Conservation (phyloP, 2,888 invertebrate species). For the Physocephala rufipes region DNA sequence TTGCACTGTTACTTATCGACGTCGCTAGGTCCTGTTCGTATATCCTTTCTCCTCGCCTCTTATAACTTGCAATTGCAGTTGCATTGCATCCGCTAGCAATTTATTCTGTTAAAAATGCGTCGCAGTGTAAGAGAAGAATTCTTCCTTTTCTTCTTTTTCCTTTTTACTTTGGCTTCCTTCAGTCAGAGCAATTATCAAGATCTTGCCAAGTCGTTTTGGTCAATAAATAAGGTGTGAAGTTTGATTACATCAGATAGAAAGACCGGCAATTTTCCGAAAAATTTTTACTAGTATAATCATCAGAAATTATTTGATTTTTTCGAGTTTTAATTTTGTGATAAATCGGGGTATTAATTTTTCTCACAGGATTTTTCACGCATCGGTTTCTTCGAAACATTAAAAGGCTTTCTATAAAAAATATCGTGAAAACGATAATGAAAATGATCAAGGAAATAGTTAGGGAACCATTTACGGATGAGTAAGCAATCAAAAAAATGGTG, state of each 20-base stretch:
- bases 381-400: background rate
- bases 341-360: background rate
- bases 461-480: too few species aligned
- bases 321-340: background rate
- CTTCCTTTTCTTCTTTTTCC: slow-evolving; percentile 19
- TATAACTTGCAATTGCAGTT: slow-evolving; percentile 33
- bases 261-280: background rate
- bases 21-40: slow-evolving; percentile 24
- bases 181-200: slow-evolving; percentile 25
- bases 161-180: too few species aligned
- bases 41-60: too few species aligned
- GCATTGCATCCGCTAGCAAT: slow-evolving; percentile 13
- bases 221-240: slow-evolving; percentile 64
- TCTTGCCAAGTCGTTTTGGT: slow-evolving; percentile 44
- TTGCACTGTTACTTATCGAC: slow-evolving; percentile 30
- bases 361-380: background rate
- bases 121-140: slow-evolving; percentile 11
- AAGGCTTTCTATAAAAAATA: too few species aligned
- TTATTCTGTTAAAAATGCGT: background rate
- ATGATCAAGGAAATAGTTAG: too few species aligned
- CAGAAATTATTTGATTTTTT: background rate
- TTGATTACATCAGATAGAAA: slow-evolving; percentile 17
- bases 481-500: too few species aligned
- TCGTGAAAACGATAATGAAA: too few species aligned
- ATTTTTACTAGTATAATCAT: too few species aligned